These are phyloP conservation scores for Parauchenoglanis ngamensis DNA, from an alignment of 2,797 vertebrate species.

Conservation along the genomic window DNA sequence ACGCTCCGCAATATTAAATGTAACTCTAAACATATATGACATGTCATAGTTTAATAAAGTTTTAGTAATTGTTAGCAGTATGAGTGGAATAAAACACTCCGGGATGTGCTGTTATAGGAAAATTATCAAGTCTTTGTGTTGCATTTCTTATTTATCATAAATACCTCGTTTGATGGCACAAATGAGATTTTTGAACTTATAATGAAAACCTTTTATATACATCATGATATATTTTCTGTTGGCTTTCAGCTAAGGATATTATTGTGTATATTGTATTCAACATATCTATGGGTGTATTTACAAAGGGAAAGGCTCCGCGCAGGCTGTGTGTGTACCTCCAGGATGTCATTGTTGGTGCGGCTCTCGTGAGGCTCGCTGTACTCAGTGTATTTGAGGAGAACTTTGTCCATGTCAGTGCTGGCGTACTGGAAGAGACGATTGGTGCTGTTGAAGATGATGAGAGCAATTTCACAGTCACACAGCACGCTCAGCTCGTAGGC, in stretches of 20 bases:
- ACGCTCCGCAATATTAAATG: background rate
- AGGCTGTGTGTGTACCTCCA: conserved; percentile 72
- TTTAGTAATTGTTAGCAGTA: background rate
- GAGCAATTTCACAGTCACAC: conserved; percentile 96
- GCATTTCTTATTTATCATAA: background rate
- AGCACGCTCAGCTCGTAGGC: conserved; percentile 95
- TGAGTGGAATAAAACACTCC: too few relatives aligned
- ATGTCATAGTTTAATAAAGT: background rate
- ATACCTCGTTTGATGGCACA: background rate
- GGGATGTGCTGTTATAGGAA: too few relatives aligned
- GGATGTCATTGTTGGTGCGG: conserved; percentile 91
- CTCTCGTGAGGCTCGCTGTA: conserved; percentile 97
- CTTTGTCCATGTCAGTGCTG: conserved; percentile 95
- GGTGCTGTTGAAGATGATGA: conserved; percentile 98
- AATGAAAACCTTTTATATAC: background rate
- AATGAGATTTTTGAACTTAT: background rate
- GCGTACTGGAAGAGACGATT: conserved; percentile 96
- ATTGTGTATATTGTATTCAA: background rate
- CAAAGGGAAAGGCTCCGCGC: background rate
- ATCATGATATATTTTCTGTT: background rate
- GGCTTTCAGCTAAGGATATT: background rate
- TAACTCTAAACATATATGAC: background rate
- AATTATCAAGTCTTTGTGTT: background rate
- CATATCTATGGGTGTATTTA: background rate
- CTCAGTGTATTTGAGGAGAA: conserved; percentile 94